Base-by-base conservation (phyloP, 1,140 invertebrate genomes). In the Schlechtendalia chinensis region DNA sequence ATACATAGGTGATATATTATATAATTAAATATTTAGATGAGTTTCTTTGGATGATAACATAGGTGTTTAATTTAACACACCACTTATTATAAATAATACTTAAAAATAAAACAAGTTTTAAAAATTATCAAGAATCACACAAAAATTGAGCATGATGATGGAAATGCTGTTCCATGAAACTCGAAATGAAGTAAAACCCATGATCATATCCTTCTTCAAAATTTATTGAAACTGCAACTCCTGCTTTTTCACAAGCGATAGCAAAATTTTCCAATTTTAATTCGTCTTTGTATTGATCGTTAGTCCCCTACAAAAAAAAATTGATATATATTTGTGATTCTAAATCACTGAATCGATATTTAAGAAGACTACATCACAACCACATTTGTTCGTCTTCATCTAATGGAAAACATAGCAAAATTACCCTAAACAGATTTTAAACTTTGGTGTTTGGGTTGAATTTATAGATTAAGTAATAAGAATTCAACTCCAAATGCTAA, bases 81-180 rank as follows among this genome's bases (percentile, higher is more conserved):
- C 47, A 54, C 24, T 12, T 29, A 54, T 53, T 29, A 29, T 29
- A 29, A 17, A n/a, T 17, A n/a, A n/a, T 11, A 71, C 16, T 53
- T 71, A 71, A 53, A 71, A 19, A n/a, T 54, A 54, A 12, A 29
- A 6, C 5, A 50, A 32, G 8, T 10, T 69, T 19, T 27, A 50
- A 50, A 69, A 16, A 69, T 69, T 24, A 32, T 22, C 6, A 59
- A 22, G n/a, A 59, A 19, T 77, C 32, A 47, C 56, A 61, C 6
- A 81, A 81, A 72, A 81, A 82, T 54, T 91, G 93, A 17, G 91
- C 89, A 88, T 98, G 96, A 86, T 96, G 93, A 83, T 90, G 90
- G 82, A 99, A 91, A 86, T 99, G 98, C 84, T 99, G 96, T 65
- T 91, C 93, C 61, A 99, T 93, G 85, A 96, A 99, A 0, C 94